A percentile compares a stretch with the other conserved stretches of the same genome.
Evolutionary conservation across 2,888 invertebrate species (phyloP).

Genomic region (Mechanitis mazaeus): DNA sequence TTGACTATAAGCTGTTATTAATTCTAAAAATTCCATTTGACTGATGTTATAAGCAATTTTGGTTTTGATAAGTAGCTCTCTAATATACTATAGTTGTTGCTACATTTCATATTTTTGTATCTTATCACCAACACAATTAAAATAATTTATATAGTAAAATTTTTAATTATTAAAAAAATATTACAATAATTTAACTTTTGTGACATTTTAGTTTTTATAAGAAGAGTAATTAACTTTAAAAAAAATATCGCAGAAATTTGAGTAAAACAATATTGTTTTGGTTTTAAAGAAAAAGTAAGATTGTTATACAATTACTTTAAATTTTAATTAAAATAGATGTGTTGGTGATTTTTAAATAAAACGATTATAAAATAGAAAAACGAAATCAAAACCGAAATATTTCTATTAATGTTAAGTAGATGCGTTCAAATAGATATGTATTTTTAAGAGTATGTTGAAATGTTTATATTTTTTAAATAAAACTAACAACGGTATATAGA

Average conservation of each 20-base stretch:
- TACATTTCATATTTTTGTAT: constrained; percentile 20
- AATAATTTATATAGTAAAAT: not conserved
- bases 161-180: not conserved
- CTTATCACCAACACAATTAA: constrained; percentile 8
- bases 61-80: constrained; percentile 60
- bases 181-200: too few relatives aligned
- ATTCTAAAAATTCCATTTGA: constrained; percentile 38
- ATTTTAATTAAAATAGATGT: not conserved
- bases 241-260: too few relatives aligned
- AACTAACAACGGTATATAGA: constrained; percentile 28
- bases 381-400: constrained; percentile 29
- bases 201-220: too few relatives aligned
- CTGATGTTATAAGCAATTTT: constrained; percentile 39
- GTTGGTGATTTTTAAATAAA: not conserved
- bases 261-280: too few relatives aligned
- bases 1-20: constrained; percentile 35
- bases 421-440: constrained; percentile 46
- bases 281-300: too few relatives aligned
- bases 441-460: constrained; percentile 42
- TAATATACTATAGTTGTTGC: constrained; percentile 38
- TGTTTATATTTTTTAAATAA: constrained; percentile 15
- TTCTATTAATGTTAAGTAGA: constrained; percentile 35
- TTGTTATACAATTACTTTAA: too few relatives aligned
- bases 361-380: constrained; percentile 5
- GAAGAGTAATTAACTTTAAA: too few relatives aligned